Evolutionary conservation across 2,113 vertebrate genomes (phyloP), one percentile per base, ranked within the genome.

Genomic region (Amphiprion ocellaris): DNA sequence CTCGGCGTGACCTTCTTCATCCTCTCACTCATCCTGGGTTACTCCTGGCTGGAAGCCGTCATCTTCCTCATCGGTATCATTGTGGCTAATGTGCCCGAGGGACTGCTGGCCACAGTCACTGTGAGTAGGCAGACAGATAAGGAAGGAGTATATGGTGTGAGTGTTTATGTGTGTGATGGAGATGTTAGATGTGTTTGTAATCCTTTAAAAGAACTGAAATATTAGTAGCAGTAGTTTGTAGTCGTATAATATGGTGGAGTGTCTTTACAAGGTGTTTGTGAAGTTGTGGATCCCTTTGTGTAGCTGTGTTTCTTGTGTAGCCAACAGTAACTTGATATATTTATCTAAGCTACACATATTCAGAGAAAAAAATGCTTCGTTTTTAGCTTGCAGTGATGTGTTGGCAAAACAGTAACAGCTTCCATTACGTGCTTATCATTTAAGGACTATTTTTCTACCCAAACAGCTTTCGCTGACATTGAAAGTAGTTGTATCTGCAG

Each of bases 21-120:
- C 79, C 95, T 97, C 64, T 96, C 97, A 2, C 87, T 97, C 84
- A 88, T 96, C 26, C 94, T 97, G 24, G 96, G 96, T 1, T 97
- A 97, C 77, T 16, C 0, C 82, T 98, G 97, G 97, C 94, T 98
- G 0, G 97, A 97, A 78, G 96, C 96, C 0, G 97, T 98, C 88
- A 97, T 97, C 91, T 97, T 97, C 94, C 96, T 97, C 89, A 97
- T 97, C 1, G 97, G 97, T 41, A 98, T 98, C 94, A 98, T 98
- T 3, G 97, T 97, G 12, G 97, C 97, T 55, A 98, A 98, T 24
- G 97, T 98, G 39, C 97, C 97, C 0, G 97, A 98, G 83, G 97
- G 97, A 0, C 94, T 97, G 61, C 95, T 98, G 94, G 97, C 97
- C 75, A 98, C 97, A 0, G 97, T 98, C 90, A 98, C 97, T 11